Evolutionary conservation across 1,140 invertebrate species (phyloP), one percentile per base, ranked within the genome.

Genomic region (Hylaeus volcanicus): DNA sequence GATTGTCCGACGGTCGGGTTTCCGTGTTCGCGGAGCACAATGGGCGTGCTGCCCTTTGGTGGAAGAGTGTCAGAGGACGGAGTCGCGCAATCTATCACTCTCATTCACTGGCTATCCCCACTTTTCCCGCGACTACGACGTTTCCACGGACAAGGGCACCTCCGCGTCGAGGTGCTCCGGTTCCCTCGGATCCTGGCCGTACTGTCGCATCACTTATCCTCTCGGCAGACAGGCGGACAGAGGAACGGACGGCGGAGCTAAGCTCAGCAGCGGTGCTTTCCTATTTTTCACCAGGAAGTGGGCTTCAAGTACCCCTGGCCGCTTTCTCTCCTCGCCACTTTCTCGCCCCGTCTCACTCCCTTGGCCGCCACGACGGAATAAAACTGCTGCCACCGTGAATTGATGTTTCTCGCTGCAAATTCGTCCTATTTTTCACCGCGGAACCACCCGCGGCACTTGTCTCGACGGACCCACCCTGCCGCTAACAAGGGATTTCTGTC

Each of bases 71-170:
- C 87, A 86, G 87, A 81, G 77, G 70, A 77, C 79, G 79, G 68
- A 73, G 79, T 73, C 51, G 75, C 65, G 86, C 82, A 80, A 89
- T 89, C 82, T 87, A 88, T 89, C 88, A 89, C 78, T 89, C 84
- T 88, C 88, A 82, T 88, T 84, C 81, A 79, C 63, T 45, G 43
- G 39, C 77, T 69, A 83, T 80, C 78, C 75, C 63, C 63, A 56
- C 65, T 74, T 74, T 73, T 66, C 63, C 60, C 41, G 14, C 53
- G 60, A 74, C 81, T 41, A 15, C 26, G 15, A 5, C 6, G n/a
- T 8, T 5, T 37, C n/a, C n/a, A 6, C 4, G n/a, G 58, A 3
- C 45, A n/a, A 41, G 8, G 41, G 45, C 63, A 45, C 41, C 15
- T 63, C 73, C 65, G 60, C 65, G 55, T 56, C 45, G 56, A 58